Percentiles rank a stretch among this genome's conserved stretches.
phyloP scores from a whole-genome alignment of 2,113 vertebrate species.

The Ailuropoda melanoleuca region DNA sequence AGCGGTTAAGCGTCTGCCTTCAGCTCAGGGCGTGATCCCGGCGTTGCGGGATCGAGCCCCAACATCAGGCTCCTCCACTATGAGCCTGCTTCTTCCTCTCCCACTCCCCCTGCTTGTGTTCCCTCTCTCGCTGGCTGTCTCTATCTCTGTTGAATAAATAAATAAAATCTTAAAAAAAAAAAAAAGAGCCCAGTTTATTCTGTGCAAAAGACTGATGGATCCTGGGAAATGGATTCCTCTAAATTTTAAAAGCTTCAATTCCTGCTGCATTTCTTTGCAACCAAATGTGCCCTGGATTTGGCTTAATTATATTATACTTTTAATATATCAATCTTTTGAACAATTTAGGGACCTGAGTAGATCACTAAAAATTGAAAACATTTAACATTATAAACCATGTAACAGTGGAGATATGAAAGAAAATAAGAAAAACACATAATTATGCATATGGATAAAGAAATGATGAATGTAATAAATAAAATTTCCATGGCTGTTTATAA shows the following conservation, averaged over 20 bases:
- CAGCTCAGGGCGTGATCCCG: too few relatives aligned
- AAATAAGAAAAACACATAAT: not conserved
- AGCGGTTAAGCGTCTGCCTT: too few relatives aligned
- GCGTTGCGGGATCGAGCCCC: too few relatives aligned
- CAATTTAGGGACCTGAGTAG: not conserved
- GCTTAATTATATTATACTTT: not conserved
- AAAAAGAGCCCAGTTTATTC: not conserved
- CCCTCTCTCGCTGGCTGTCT: too few relatives aligned
- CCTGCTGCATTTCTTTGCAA: constrained; percentile 2
- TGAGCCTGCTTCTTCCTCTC: too few relatives aligned
- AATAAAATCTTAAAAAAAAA: too few relatives aligned
- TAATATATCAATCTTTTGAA: not conserved
- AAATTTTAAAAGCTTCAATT: constrained; percentile 6
- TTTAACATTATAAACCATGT: not conserved
- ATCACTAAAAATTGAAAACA: constrained; percentile 23
- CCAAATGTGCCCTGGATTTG: not conserved
- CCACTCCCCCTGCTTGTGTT: too few relatives aligned
- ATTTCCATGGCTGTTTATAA: not conserved
- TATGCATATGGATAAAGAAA: constrained; percentile 13
- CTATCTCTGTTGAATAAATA: too few relatives aligned
- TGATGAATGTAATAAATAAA: not conserved
- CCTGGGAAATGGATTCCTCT: not conserved
- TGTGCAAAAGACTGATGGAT: not conserved
- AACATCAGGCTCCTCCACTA: too few relatives aligned
- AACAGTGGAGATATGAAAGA: not conserved